These are phyloP conservation scores for Elachura formosa DNA, from an alignment of 2,113 vertebrate species.

Conservation along the genomic window DNA sequence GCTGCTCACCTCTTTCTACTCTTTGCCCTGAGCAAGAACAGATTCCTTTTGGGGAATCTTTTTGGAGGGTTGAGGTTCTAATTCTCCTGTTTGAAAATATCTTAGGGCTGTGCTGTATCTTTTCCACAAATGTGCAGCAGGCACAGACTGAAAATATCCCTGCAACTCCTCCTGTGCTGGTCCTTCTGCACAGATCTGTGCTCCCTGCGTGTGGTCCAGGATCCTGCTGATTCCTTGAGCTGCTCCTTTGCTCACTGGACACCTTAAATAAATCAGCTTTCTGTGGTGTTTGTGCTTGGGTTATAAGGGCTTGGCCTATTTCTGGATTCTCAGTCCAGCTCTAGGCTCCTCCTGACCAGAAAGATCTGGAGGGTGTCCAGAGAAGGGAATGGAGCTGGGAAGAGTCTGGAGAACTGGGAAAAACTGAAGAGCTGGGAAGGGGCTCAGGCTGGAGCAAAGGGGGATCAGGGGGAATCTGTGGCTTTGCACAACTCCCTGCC, in stretches of 20 bases:
- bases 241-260: neutral
- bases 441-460: neutral
- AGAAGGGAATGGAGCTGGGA: neutral
- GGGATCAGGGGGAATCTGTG: neutral
- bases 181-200: neutral
- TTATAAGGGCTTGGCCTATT: neutral
- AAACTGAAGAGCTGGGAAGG: neutral
- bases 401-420: neutral
- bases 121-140: neutral
- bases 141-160: neutral
- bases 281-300: neutral
- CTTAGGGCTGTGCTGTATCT: neutral
- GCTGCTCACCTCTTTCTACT: neutral
- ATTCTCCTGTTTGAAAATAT: neutral
- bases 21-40: neutral
- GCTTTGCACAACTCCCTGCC: neutral
- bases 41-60: neutral
- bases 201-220: neutral
- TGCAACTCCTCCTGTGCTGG: accelerated
- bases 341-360: neutral
- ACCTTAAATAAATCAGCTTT: neutral
- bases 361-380: neutral
- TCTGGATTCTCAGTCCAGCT: neutral
- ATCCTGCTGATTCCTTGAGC: neutral
- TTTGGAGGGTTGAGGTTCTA: neutral